Conservation (phyloP, 35 echinoderm and acorn worm species). For the Anneissia japonica region DNA sequence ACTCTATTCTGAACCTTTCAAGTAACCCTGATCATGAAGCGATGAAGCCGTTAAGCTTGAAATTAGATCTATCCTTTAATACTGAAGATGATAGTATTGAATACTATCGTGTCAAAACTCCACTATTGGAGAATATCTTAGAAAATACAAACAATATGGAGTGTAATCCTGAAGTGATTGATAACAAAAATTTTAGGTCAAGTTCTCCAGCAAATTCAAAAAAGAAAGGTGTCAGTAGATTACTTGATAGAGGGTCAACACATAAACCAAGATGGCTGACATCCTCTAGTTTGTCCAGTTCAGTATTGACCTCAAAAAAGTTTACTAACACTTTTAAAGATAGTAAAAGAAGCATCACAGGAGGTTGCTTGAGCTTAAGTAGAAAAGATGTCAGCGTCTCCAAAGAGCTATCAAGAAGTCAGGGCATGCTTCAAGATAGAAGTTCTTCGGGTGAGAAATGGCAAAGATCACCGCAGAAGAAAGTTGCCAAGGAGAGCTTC, state of each 20-base stretch:
- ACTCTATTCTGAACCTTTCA: background rate
- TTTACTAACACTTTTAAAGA: background rate
- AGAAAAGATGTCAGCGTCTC: background rate
- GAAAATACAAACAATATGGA: background rate
- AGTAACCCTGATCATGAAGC: background rate
- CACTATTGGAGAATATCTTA: background rate
- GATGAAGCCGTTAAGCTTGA: background rate
- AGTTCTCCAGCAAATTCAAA: background rate
- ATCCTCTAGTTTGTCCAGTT: background rate
- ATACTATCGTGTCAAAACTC: background rate
- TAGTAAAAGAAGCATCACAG: background rate
- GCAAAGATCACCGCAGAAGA: background rate
- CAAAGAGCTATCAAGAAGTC: too few relatives aligned
- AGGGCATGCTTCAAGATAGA: background rate
- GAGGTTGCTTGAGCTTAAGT: background rate
- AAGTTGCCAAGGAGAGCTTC: background rate
- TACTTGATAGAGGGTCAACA: background rate
- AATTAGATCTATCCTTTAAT: background rate
- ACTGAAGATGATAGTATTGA: background rate
- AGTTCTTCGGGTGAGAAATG: background rate
- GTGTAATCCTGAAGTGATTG: background rate
- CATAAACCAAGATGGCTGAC: background rate
- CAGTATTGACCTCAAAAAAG: background rate
- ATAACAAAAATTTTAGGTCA: background rate
- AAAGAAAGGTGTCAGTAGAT: background rate